Evolutionary conservation across 1,140 invertebrate species (phyloP).

Genomic region (Diorhabda elongata): DNA sequence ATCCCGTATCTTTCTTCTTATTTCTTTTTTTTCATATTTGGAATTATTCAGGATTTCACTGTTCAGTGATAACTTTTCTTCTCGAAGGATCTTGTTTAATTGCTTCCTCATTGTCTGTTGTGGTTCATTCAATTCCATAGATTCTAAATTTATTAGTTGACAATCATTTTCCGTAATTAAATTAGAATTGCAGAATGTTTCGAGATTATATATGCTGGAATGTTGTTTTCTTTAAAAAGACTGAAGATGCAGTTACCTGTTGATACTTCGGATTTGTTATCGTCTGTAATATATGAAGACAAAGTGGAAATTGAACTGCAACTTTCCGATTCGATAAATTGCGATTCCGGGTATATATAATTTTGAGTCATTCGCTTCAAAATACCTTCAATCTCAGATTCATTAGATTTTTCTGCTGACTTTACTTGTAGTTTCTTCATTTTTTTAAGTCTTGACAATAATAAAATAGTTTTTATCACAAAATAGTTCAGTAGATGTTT

Average conservation of each 20-base stretch:
- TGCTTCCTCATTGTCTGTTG: constrained; percentile 11
- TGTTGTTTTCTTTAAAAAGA: too few relatives aligned
- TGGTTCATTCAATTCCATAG: constrained; percentile 4
- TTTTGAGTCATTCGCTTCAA: constrained; percentile 1
- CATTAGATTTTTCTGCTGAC: neutral
- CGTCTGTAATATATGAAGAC: constrained; percentile 12
- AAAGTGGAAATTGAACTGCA: constrained; percentile 13
- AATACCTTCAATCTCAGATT: neutral
- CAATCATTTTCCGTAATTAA: too few relatives aligned
- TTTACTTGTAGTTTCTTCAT: neutral
- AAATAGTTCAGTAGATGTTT: neutral
- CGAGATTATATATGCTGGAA: too few relatives aligned
- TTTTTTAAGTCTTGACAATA: constrained; percentile 8
- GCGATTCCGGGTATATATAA: neutral
- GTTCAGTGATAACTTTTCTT: constrained; percentile 1
- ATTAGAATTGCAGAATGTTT: too few relatives aligned
- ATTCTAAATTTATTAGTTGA: neutral
- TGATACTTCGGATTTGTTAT: neutral
- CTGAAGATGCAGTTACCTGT: neutral
- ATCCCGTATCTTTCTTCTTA: constrained; percentile 9
- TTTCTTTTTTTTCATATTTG: constrained; percentile 7
- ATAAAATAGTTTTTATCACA: neutral
- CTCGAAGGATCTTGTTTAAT: constrained; percentile 9
- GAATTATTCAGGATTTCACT: neutral
- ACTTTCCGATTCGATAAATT: constrained; percentile 5